phyloP scores from a whole-genome alignment of 2,888 invertebrate species.

The Nemurella pictetii region DNA sequence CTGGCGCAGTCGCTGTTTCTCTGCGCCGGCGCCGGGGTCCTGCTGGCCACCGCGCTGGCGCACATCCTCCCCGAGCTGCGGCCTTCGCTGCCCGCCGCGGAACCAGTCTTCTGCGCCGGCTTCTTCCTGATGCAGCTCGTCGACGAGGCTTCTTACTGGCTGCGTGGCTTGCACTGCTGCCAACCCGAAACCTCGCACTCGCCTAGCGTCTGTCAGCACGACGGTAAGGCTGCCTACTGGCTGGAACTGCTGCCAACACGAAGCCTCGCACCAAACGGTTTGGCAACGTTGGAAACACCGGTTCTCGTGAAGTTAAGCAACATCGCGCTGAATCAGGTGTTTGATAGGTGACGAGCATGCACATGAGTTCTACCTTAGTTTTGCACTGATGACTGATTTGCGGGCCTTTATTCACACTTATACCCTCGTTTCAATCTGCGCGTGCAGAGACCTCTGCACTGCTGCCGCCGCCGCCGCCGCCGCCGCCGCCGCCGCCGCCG shows the following conservation, averaged over 20 bases:
- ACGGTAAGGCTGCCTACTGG: no score
- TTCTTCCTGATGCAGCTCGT: slow-evolving; percentile 73
- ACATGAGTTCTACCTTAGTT: no score
- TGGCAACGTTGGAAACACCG: no score
- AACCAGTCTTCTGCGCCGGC: slow-evolving; percentile 67
- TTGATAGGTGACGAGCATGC: no score
- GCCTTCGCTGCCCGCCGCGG: slow-evolving; percentile 59
- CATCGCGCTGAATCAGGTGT: no score
- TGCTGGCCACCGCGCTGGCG: slow-evolving; percentile 65
- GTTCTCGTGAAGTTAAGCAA: no score
- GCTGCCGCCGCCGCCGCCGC: not conserved
- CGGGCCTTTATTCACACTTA: no score
- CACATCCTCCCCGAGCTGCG: slow-evolving; percentile 67
- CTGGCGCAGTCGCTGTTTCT: slow-evolving; percentile 54
- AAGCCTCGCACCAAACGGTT: no score
- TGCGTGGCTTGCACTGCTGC: not conserved
- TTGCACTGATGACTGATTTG: no score
- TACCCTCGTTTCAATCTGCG: not conserved
- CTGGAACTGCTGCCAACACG: no score
- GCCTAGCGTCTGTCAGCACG: no score
- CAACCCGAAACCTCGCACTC: no score
- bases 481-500: not conserved
- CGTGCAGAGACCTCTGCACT: not conserved
- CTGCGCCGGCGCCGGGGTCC: slow-evolving; percentile 69
- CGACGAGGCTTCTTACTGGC: slow-evolving; percentile 70